Percentiles rank a stretch among this genome's conserved stretches.
Conservation (phyloP, 1,140 invertebrate species). For the Arion vulgaris region DNA sequence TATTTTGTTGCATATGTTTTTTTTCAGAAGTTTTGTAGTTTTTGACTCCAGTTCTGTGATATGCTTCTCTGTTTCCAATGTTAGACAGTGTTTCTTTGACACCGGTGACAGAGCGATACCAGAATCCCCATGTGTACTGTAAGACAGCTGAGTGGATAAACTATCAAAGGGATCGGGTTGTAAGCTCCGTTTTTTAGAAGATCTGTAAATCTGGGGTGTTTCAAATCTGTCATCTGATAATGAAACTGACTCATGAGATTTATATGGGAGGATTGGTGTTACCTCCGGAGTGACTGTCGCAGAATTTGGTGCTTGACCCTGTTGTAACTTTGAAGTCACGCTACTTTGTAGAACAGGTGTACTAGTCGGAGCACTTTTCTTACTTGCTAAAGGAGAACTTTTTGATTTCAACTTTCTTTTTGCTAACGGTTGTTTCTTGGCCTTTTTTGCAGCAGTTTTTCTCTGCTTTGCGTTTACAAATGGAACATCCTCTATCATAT, state of each 20-base stretch:
- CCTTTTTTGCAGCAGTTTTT: conserved; percentile 6
- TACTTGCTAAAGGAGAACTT: not conserved
- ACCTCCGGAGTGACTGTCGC: conserved; percentile 8
- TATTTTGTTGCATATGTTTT: not conserved
- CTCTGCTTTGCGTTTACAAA: not conserved
- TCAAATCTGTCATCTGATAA: not conserved
- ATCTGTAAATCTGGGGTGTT: conserved; percentile 1
- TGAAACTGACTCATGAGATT: not conserved
- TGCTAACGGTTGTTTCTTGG: not conserved
- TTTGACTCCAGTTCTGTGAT: not conserved
- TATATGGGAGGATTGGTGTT: conserved; percentile 9
- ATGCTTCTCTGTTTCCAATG: not conserved
- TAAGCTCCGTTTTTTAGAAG: not conserved
- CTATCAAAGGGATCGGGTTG: not conserved
- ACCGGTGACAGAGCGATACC: conserved; percentile 14
- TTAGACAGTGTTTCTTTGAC: not conserved
- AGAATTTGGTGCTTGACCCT: not conserved
- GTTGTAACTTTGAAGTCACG: not conserved
- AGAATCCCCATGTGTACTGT: conserved; percentile 17
- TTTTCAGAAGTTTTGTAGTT: not conserved
- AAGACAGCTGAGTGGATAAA: not conserved
- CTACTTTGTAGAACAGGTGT: not conserved
- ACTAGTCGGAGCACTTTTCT: not conserved
- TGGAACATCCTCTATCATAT: conserved; percentile 18
- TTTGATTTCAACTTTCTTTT: not conserved